These are phyloP conservation scores for Drosophila albomicans DNA, from an alignment of 1,140 invertebrate genomes.

Conservation along the genomic window DNA sequence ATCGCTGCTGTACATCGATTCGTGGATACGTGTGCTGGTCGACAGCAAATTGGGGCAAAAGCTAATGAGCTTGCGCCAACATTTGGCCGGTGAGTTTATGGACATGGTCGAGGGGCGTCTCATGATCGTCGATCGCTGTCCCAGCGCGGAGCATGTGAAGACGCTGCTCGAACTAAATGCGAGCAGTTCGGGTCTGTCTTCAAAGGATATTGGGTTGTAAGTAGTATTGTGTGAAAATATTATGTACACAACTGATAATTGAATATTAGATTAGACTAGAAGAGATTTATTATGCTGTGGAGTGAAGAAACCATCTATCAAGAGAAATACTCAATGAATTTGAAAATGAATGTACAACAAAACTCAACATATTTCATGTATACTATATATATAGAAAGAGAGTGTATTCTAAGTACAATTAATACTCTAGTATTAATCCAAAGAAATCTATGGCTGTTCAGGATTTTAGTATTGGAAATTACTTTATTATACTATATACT, in stretches of 20 bases:
- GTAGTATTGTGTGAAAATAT: too few relatives aligned
- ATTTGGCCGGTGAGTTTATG: conserved; percentile 34
- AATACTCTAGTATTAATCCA: neutral
- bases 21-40: conserved; percentile 34
- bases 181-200: neutral
- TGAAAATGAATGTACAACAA: too few relatives aligned
- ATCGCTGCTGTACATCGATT: conserved; percentile 36
- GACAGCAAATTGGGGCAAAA: neutral
- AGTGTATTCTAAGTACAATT: neutral
- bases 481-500: neutral
- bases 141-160: neutral
- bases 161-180: neutral
- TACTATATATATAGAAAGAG: neutral
- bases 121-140: neutral
- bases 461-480: neutral
- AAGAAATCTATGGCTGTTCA: neutral
- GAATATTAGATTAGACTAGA: too few relatives aligned
- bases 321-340: neutral
- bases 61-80: conserved; percentile 25
- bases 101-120: conserved; percentile 34
- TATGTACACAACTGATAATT: too few relatives aligned
- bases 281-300: too few relatives aligned
- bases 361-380: too few relatives aligned
- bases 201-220: neutral
- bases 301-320: too few relatives aligned